Evolutionary conservation across 2,888 invertebrate species (phyloP).

Genomic region (Tiliacea aurago): DNA sequence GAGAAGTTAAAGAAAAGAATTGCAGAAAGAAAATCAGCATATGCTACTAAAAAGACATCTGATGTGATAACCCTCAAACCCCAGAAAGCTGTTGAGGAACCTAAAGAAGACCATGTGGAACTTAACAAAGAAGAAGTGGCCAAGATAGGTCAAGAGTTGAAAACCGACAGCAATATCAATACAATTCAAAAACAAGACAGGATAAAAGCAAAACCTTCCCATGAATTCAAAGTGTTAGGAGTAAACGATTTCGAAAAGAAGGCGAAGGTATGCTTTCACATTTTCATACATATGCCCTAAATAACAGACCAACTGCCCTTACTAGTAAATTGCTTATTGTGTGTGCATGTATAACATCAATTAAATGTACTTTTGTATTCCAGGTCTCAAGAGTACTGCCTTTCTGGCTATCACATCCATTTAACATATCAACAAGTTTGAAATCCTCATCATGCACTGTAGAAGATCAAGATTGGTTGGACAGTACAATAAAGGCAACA

Average conservation of each 20-base stretch:
- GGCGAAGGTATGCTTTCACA: slow-evolving; percentile 79
- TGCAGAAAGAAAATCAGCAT: slow-evolving; percentile 88
- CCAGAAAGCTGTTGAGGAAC: slow-evolving; percentile 52
- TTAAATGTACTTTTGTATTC: slow-evolving; percentile 64
- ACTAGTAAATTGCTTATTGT: background rate
- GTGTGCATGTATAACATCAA: background rate
- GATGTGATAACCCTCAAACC: slow-evolving; percentile 71
- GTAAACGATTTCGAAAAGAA: slow-evolving; percentile 91
- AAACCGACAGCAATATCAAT: slow-evolving; percentile 51
- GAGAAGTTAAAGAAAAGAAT: slow-evolving; percentile 91
- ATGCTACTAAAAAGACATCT: slow-evolving; percentile 72
- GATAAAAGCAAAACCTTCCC: slow-evolving; percentile 63
- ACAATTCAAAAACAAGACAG: slow-evolving; percentile 43
- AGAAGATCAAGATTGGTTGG: slow-evolving; percentile 91
- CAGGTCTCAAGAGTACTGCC: slow-evolving; percentile 95
- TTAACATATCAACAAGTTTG: slow-evolving; percentile 93
- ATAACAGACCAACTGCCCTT: background rate
- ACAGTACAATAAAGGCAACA: slow-evolving; percentile 91
- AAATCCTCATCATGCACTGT: slow-evolving; percentile 89
- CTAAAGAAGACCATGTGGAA: slow-evolving; percentile 67
- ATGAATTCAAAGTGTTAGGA: slow-evolving; percentile 93
- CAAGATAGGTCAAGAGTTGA: slow-evolving; percentile 50
- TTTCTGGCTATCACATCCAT: slow-evolving; percentile 96
- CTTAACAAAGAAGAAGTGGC: slow-evolving; percentile 64
- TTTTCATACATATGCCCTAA: background rate